These are phyloP conservation scores for Porites rus DNA, from an alignment of 92 coral and sea anemone genomes.

Conservation along the genomic window DNA sequence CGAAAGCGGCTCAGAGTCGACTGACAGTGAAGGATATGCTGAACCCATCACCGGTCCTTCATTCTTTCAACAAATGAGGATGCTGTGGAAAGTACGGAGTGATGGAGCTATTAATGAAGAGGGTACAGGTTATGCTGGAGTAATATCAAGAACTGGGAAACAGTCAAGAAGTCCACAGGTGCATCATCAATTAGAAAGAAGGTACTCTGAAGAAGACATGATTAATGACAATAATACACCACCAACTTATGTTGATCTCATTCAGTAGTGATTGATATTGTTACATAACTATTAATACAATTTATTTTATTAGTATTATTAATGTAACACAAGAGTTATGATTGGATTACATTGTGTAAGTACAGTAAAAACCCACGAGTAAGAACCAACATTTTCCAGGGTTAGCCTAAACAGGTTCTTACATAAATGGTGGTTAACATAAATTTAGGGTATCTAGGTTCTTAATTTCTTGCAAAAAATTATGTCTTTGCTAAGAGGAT, in stretches of 20 bases:
- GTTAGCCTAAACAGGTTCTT: too few relatives aligned
- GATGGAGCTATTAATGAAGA: constrained; percentile 61
- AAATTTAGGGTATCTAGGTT: too few relatives aligned
- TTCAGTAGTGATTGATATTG: not conserved
- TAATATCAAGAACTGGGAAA: not conserved
- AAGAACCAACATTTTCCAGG: too few relatives aligned
- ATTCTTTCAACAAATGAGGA: constrained; percentile 8
- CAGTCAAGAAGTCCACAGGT: not conserved
- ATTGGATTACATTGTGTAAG: too few relatives aligned
- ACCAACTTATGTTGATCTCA: constrained; percentile 27
- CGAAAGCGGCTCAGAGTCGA: constrained; percentile 73
- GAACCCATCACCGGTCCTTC: constrained; percentile 50
- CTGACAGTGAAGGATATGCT: constrained; percentile 88
- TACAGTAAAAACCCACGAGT: too few relatives aligned
- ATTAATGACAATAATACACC: not conserved
- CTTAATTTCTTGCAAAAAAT: too few relatives aligned
- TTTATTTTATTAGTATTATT: too few relatives aligned
- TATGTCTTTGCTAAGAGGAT: too few relatives aligned
- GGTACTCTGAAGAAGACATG: not conserved
- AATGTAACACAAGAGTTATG: too few relatives aligned
- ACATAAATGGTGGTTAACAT: too few relatives aligned
- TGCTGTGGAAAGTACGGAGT: constrained; percentile 49
- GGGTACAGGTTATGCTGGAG: not conserved
- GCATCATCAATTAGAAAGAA: constrained; percentile 27
- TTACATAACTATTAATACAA: too few relatives aligned